A percentile compares a stretch with the other conserved stretches of the same genome.
Evolutionary conservation across 2,113 vertebrate genomes (phyloP).

Genomic region (Dolichotis patagonum): DNA sequence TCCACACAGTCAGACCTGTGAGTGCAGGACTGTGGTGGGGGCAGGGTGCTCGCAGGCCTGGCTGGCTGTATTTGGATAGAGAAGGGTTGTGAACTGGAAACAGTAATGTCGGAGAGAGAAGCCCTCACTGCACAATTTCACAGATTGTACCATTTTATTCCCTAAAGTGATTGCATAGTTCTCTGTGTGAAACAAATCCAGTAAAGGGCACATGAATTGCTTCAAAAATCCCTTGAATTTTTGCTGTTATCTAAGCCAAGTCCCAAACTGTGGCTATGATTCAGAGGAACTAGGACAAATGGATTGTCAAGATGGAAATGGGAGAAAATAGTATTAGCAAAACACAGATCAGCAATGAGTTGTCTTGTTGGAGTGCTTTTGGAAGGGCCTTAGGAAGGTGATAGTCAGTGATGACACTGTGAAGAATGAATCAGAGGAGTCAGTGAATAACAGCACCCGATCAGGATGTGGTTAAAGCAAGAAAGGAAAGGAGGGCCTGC

Average conservation of each 20-base stretch:
- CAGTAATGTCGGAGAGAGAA: background rate
- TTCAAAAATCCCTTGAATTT: background rate
- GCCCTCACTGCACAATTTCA: background rate
- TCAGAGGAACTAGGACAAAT: background rate
- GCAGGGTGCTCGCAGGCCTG: background rate
- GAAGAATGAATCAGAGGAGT: conserved; percentile 23
- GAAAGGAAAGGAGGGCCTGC: background rate
- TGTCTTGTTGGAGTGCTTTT: background rate
- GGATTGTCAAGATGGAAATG: background rate
- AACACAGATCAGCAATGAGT: background rate
- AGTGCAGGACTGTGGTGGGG: background rate
- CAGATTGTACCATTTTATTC: background rate
- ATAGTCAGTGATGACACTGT: background rate
- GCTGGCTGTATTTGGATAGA: background rate
- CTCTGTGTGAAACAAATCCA: background rate
- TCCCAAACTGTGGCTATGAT: background rate
- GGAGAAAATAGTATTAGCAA: conserved; percentile 27
- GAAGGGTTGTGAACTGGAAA: background rate
- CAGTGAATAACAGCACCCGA: background rate
- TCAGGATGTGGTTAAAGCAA: background rate
- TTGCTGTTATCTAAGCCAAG: background rate
- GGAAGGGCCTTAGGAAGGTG: background rate
- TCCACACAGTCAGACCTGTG: background rate
- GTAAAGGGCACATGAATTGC: background rate
- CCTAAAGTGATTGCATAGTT: background rate